Base-by-base conservation (phyloP, 1,140 invertebrate species). In the Ostrea denselamellosa region DNA sequence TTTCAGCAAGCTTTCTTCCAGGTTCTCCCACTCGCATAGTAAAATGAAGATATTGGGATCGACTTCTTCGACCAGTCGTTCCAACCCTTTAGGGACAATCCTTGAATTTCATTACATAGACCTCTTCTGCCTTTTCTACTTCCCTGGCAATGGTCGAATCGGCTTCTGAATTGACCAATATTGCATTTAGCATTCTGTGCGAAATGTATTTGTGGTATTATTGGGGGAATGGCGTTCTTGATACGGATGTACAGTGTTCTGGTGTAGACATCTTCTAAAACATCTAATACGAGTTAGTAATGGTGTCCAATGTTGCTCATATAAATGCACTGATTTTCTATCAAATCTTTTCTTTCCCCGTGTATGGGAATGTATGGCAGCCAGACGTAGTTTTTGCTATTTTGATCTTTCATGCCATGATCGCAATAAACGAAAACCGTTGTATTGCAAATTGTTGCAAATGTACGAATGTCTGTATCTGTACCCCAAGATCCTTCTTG, bases 181-280 rank as follows among this genome's bases (percentile, higher is more conserved):
- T n/a, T 5, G 65, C n/a, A 0, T 68, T 0, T 22, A 68, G 65
- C n/a, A 25, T 22, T 68, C 19, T 68, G 2, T 68, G 19, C 8
- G 65, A 68, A 68, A 68, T 25, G 22, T 68, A n/a, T n/a, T n/a
- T n/a, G n/a, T n/a, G 65, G 65, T 68, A 25, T 56, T 68, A n/a
- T 68, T 68, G 0, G n/a, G n/a, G n/a, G n/a, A 0, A 68, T 7
- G 7, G 22, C 22, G 65, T 10, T 68, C 65, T 68, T 68, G n/a
- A 68, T 68, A 7, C 22, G 22, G 65, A 68, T 68, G 65, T 25
- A 25, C 10, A 12, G 58, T n/a, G n/a, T 62, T 62, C 58, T 12
- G 58, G 10, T 14, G 58, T 17, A 62, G 0, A 2, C 0, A 19
- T 62, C 58, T 62, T 62, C 58, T 62, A 0, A 7, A 62, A 62